Conservation (phyloP, 1,140 invertebrate genomes). For the Hyles vespertilio region DNA sequence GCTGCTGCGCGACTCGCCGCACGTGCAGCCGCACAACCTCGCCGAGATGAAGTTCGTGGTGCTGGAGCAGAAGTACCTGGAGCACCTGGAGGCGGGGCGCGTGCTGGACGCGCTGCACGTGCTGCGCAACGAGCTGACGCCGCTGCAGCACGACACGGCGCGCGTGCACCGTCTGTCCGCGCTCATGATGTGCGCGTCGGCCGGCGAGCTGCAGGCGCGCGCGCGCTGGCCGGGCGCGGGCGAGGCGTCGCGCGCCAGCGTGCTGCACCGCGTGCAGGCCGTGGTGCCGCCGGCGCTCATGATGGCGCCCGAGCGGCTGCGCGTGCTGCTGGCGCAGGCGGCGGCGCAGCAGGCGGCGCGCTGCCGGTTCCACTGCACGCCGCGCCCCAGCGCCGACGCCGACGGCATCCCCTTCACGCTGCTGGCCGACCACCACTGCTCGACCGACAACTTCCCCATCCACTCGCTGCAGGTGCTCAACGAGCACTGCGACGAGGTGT, state of each 20-base stretch:
- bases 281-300: conserved; percentile 96
- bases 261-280: conserved; percentile 91
- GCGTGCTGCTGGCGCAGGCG: conserved; percentile 92
- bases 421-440: conserved; percentile 93
- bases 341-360: conserved; percentile 93
- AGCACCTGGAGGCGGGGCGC: conserved; percentile 93
- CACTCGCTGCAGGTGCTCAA: conserved; percentile 84
- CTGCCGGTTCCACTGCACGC: conserved; percentile 90
- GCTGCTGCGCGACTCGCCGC: conserved; percentile 79
- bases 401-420: conserved; percentile 89
- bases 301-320: conserved; percentile 93
- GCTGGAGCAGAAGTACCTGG: conserved; percentile 97
- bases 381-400: conserved; percentile 91
- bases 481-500: conserved; percentile 98
- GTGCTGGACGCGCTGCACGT: conserved; percentile 95
- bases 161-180: conserved; percentile 95
- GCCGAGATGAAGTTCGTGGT: conserved; percentile 97
- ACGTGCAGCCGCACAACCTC: conserved; percentile 79
- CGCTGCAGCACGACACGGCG: conserved; percentile 94
- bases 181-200: conserved; percentile 85
- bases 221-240: conserved; percentile 76
- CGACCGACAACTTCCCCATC: conserved; percentile 80
- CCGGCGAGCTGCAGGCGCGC: conserved; percentile 73
- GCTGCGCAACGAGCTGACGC: conserved; percentile 95
- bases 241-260: conserved; percentile 64